Evolutionary conservation across 64 coral and sea anemone species (phyloP), one percentile per base, ranked within the genome.

Genomic region (Dendronephthya gigantea): DNA sequence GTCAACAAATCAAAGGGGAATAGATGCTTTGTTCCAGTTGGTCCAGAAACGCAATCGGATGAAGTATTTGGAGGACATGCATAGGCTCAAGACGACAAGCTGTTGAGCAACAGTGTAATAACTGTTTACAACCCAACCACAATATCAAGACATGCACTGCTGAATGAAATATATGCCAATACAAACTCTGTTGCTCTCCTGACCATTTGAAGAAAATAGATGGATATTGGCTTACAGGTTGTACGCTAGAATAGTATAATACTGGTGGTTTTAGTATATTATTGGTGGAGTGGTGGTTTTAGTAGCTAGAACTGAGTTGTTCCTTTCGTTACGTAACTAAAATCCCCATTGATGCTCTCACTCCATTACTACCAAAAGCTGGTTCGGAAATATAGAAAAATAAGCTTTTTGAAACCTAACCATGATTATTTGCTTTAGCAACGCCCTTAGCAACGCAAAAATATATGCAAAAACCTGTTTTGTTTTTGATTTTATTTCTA

Each of bases 241-340:
- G 48, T 50, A 50, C 48, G 16, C 7, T 9, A 50, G 48, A 50
- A 50, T 50, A 50, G 48, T 16, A 50, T 16, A 50, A 50, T 50
- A 9, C 7, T 50, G 16, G 7, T 50, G 48, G 7, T 50, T 16
- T 58, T 34, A 82, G 66, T 15, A 66, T 83, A 82, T 68, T 86
- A 69, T 81, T 14, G 14, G 19, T 82, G 31, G 28, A 75, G 8
- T 9, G 75, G 11, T 87, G 59, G 82, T 45, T 82, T 82, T 0
- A 62, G 39, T 11, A 38, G 33, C 84, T 74, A 90, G 35, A 86
- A 90, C 41, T 84, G 74, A 39, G 87, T 74, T 39, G 90, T 91
- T 49, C 90, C 90, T 40, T 82, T 37, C 39, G 69, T 45, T 29
- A 87, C 85, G 33, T 87, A 87, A 75, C 65, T 30, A 32, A 87